Evolutionary conservation across 2,113 vertebrate genomes (phyloP), one percentile per base, ranked within the genome.

Genomic region (Salvator merianae): DNA sequence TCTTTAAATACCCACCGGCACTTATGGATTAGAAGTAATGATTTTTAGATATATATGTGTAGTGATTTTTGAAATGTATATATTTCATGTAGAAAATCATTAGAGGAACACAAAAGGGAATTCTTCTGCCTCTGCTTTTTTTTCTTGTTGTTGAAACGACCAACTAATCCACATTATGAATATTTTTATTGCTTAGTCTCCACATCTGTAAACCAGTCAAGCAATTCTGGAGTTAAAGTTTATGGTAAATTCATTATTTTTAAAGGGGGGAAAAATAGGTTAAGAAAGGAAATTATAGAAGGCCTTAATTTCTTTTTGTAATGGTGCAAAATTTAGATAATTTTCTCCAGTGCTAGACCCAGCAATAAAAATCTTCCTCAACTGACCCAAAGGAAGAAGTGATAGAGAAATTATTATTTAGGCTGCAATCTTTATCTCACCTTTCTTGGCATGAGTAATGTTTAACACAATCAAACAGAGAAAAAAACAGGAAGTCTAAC

Each of bases 311-410:
- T 77, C 1, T 8, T 77, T n/a, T 81, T 87, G 84, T 63, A 87
- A 32, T 4, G 28, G 20, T 84, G 59, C 12, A 82, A 36, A 74
- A 83, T 47, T 40, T 3, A 62, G 47, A 62, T n/a, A 83, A 47
- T 84, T 85, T 82, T 73, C 43, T 43, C 77, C 79, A 69, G 71
- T 62, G 63, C 70, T 47, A 81, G 7, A 32, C 88, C 83, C 70
- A 84, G 28, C 68, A 82, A 55, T 84, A 90, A 90, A 92, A 83
- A 78, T 88, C 68, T 91, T 69, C 1, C 9, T 89, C 80, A 88
- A 0, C 47, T 84, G 80, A 40, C 1, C 62, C 59, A 81, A 80
- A 55, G 79, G 77, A 82, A 77, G 87, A 89, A 87, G 63, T 88
- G 87, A 72, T 6, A 78, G 71, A 79, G 14, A 80, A 22, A 59